phyloP scores from a whole-genome alignment of 2,888 invertebrate species.

The Rotaria macrura region DNA sequence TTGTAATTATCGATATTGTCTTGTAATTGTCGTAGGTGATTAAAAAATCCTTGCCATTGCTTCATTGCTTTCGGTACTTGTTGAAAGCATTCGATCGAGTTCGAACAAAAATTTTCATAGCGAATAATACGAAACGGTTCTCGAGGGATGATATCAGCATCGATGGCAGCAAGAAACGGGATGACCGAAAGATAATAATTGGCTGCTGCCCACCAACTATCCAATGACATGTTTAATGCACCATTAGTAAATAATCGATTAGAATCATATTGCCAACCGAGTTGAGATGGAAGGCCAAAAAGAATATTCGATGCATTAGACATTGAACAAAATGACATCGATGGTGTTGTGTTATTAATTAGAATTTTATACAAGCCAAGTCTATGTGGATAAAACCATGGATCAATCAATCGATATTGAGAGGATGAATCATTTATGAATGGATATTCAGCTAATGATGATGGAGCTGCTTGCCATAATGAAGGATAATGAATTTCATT shows the following conservation, averaged over 20 bases:
- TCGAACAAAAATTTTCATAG: neutral
- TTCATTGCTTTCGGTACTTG: neutral
- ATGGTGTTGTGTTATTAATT: neutral
- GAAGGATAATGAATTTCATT: neutral
- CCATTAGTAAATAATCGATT: neutral
- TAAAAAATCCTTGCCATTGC: neutral
- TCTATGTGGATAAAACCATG: neutral
- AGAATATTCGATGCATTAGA: neutral
- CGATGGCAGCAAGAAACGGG: conserved; percentile 33
- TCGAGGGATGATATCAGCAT: conserved; percentile 17
- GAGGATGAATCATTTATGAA: neutral
- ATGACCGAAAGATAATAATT: conserved; percentile 35
- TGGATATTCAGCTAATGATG: neutral
- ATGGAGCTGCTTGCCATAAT: neutral
- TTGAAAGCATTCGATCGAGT: neutral
- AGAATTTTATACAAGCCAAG: neutral
- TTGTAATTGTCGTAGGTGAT: neutral
- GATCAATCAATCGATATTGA: neutral
- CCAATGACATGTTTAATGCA: conserved; percentile 18
- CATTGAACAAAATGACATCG: neutral
- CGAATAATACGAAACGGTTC: neutral
- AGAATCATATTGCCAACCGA: neutral
- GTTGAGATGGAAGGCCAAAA: neutral
- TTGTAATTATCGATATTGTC: neutral
- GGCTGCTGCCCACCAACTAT: conserved; percentile 35